Evolutionary conservation across 2,797 vertebrate genomes (phyloP).

Genomic region (Neopelma chrysocephalum): DNA sequence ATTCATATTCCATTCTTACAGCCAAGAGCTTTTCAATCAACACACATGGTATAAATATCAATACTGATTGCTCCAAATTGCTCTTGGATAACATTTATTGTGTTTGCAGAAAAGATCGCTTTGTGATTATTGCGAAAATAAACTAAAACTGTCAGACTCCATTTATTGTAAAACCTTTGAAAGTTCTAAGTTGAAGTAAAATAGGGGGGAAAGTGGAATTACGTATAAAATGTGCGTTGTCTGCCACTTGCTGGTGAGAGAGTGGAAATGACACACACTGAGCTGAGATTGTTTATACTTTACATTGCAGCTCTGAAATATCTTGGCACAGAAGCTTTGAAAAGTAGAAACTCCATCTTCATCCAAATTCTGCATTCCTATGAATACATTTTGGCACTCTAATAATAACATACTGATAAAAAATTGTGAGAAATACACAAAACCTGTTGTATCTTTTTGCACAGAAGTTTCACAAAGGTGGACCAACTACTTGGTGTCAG

Average conservation of each 20-base stretch:
- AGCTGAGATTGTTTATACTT: not conserved
- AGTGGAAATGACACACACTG: not conserved
- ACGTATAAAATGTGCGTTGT: not conserved
- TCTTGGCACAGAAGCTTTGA: not conserved
- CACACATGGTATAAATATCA: constrained; percentile 55
- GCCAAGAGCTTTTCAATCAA: constrained; percentile 62
- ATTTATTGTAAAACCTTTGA: constrained; percentile 36
- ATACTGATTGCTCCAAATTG: constrained; percentile 47
- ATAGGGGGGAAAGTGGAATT: not conserved
- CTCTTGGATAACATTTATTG: constrained; percentile 62
- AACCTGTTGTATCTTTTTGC: not conserved
- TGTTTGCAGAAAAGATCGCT: constrained; percentile 57
- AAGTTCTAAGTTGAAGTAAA: not conserved
- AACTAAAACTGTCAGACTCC: constrained; percentile 48
- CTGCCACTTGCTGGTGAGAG: constrained; percentile 64
- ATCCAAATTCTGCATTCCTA: not conserved
- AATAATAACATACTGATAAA: not conserved
- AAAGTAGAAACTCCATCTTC: not conserved
- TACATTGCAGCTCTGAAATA: not conserved
- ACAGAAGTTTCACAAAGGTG: not conserved
- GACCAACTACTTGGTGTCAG: not conserved
- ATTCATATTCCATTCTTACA: constrained; percentile 55
- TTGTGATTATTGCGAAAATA: constrained; percentile 58
- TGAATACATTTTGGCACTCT: not conserved
- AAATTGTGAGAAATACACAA: not conserved